These are phyloP conservation scores for Drosophila koepferae DNA, from an alignment of 2,888 invertebrate genomes.

Conservation along the genomic window DNA sequence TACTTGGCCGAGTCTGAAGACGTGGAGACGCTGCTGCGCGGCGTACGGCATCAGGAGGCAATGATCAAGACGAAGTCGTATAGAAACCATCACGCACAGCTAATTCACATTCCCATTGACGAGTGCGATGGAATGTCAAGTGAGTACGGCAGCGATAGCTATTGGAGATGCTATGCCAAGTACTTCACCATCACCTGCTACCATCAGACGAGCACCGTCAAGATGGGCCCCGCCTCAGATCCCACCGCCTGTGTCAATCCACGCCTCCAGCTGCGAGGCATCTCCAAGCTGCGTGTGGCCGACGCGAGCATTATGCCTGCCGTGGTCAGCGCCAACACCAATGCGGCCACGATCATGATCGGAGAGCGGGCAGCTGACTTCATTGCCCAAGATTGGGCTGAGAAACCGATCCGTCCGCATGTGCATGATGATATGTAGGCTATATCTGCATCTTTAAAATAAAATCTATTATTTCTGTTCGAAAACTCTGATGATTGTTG, in stretches of 20 bases:
- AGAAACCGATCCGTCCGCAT: neutral
- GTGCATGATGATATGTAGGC: conserved; percentile 42
- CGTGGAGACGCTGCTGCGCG: conserved; percentile 86
- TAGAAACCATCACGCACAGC: conserved; percentile 71
- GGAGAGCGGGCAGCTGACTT: conserved; percentile 92
- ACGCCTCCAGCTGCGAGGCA: conserved; percentile 88
- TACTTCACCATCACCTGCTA: conserved; percentile 89
- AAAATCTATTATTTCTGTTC: neutral
- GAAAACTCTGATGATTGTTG: neutral
- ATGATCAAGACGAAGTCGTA: conserved; percentile 85
- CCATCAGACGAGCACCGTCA: conserved; percentile 89
- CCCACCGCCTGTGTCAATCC: conserved; percentile 89
- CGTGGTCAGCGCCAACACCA: conserved; percentile 92
- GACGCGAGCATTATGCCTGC: conserved; percentile 93
- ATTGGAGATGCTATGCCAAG: conserved; percentile 89
- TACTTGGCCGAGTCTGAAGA: conserved; percentile 88
- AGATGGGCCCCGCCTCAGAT: conserved; percentile 89
- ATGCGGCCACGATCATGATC: conserved; percentile 94
- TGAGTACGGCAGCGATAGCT: conserved; percentile 81
- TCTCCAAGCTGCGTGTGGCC: conserved; percentile 88
- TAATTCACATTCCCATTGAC: conserved; percentile 66
- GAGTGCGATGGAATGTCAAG: conserved; percentile 72
- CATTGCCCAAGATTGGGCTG: conserved; percentile 75
- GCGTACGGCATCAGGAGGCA: conserved; percentile 84
- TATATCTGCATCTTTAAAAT: neutral